Base-by-base conservation (phyloP, 2,797 vertebrate species). In the Enteromius viviparus region DNA sequence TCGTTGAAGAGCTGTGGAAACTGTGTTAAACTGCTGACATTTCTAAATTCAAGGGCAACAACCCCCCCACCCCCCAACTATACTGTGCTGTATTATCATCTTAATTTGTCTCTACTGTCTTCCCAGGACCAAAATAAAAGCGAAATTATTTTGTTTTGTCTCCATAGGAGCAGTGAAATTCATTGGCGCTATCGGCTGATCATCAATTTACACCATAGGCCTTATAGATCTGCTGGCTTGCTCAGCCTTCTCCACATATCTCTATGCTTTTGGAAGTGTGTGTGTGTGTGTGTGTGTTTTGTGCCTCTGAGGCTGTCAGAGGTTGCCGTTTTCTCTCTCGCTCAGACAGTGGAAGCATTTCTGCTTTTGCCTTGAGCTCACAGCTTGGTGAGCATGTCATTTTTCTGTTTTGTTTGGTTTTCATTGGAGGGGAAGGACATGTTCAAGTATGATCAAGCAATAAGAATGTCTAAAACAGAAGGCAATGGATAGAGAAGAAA, bases 301-400 rank as follows among this genome's bases (percentile, higher is more conserved):
- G 10, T 65, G 53, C 74, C 83, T 86, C n/a, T 3, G 68, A 81
- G 81, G 80, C 15, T 71, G 70, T 80, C 85, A 80, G 81, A 83
- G 81, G 69, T 76, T 84, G 81, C 78, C 21, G 21, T 76, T 83
- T 70, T 88, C 87, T 82, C 58, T 85, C 76, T 85, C 66, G 58
- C 70, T 83, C 80, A 77, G 84, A 87, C 79, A 85, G 83, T 84
- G 76, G 81, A 86, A 80, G 84, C 68, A 87, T 86, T 82, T 87
- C 75, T 65, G 60, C 82, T 74, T 62, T 72, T 84, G 86, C 86
- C 86, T 78, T 83, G 60, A 83, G 85, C 87, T 76, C 71, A 78
- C 65, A 68, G 74, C 85, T 77, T 81, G 78, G 82, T 85, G 78
- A 84, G 80, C 32, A 76, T 74, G 80, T 88, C 72, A 84, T 88